A percentile compares a stretch with the other conserved stretches of the same genome.
These are phyloP conservation scores for Hyposmocoma kahamanoa DNA, from an alignment of 1,140 invertebrate species.

Conservation along the genomic window DNA sequence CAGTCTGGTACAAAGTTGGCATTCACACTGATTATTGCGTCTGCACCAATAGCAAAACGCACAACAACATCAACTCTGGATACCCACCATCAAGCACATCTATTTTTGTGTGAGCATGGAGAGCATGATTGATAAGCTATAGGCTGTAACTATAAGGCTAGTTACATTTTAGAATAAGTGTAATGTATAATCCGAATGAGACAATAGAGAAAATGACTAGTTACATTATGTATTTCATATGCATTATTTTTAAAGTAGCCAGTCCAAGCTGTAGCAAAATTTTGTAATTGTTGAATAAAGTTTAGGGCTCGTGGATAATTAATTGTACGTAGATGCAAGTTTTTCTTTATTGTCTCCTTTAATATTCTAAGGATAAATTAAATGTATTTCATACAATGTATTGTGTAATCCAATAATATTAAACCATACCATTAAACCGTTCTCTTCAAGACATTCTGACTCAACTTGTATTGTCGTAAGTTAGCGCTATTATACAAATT, in stretches of 20 bases:
- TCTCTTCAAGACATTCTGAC: slow-evolving; percentile 8
- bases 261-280: background rate
- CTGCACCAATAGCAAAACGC: too few species aligned
- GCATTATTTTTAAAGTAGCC: background rate
- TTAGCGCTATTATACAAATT: slow-evolving; percentile 51
- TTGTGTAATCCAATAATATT: too few species aligned
- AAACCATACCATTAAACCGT: background rate
- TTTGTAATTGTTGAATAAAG: background rate
- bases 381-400: too few species aligned
- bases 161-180: slow-evolving; percentile 9
- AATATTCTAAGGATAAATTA: background rate
- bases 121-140: background rate
- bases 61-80: too few species aligned
- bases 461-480: slow-evolving; percentile 27
- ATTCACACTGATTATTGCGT: too few species aligned
- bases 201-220: slow-evolving; percentile 8
- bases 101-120: background rate
- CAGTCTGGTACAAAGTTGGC: too few species aligned
- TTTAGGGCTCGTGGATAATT: background rate
- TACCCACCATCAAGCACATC: too few species aligned
- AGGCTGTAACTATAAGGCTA: slow-evolving; percentile 13
- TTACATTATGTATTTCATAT: background rate
- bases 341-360: slow-evolving; percentile 1
- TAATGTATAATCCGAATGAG: slow-evolving; percentile 10
- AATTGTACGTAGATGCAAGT: background rate